Evolutionary conservation across 2,888 invertebrate genomes (phyloP), one percentile per base, ranked within the genome.

Genomic region (Blastobasis lacticolella): DNA sequence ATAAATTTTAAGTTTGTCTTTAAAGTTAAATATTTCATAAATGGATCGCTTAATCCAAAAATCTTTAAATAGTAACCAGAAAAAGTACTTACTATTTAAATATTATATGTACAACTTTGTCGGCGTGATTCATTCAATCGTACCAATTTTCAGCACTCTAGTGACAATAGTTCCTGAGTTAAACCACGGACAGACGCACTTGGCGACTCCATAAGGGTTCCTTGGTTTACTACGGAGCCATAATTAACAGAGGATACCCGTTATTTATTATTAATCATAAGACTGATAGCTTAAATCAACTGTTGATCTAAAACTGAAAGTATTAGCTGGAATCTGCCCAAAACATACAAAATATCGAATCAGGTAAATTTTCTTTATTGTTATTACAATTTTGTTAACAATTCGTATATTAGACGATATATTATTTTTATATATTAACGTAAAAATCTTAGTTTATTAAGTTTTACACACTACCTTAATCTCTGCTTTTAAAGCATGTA

Each of bases 381-480:
- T 55, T 50, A 49, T 38, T 44, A 57, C 49, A 52, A 53, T 55
- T 55, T 48, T 52, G 53, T 59, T 59, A 61, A 61, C 61, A 61
- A 48, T 53, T 51, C 54, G 54, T 58, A 59, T 57, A 57, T 54
- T 55, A 58, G 53, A 58, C 52, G 53, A 23, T 23, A 23, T 23
- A 23, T 23, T 23, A 23, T 23, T 23, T 23, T 23, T 23, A 23
- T 23, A 23, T 23, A 23, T 23, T 23, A 23, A 23, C 23, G 23
- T 23, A 23, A 23, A 23, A 23, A 23, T 23, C 23, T 23, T 23
- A 23, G 23, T 23, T 23, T 23, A 23, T 45, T 51, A 54, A 45
- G 8, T 49, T 41, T 46, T 41, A 41, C 47, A 46, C 41, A 51
- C 37, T 46, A 44, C 44, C 8, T 49, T 38, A 49, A 49, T 36